A percentile compares a stretch with the other conserved stretches of the same genome.
These are phyloP conservation scores for Taeniopygia guttata DNA, from an alignment of 2,797 vertebrate genomes.

Conservation along the genomic window DNA sequence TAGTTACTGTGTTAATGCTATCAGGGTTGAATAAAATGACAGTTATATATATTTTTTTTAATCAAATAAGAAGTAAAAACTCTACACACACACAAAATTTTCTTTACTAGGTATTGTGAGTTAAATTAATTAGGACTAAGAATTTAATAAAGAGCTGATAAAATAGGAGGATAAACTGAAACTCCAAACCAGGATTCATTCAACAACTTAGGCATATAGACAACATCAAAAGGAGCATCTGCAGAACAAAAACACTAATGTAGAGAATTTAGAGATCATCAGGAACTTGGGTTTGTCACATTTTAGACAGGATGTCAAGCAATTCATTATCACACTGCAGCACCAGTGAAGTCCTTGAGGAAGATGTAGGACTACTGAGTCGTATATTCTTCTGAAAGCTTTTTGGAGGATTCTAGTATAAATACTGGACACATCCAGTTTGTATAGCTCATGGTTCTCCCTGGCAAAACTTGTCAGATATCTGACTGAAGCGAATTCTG, in stretches of 20 bases:
- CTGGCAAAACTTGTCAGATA: background rate
- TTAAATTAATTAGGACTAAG: background rate
- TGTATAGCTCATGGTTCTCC: background rate
- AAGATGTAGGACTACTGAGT: background rate
- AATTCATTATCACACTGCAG: background rate
- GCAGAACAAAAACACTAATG: background rate
- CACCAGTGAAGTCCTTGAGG: background rate
- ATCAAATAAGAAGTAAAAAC: background rate
- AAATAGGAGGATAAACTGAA: background rate
- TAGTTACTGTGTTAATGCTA: background rate
- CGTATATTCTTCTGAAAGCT: background rate
- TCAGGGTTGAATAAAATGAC: background rate
- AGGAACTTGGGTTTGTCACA: background rate
- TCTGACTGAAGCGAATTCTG: background rate
- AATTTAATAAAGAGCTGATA: background rate
- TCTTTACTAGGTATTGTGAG: background rate
- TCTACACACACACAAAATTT: accelerated
- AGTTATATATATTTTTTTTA: background rate
- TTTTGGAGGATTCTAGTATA: background rate
- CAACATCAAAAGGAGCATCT: background rate
- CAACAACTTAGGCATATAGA: background rate
- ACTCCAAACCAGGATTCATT: background rate
- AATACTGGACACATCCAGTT: background rate
- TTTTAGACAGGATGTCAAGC: background rate
- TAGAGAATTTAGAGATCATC: background rate